Conservation (phyloP, 2,888 invertebrate species). For the Dione juno region DNA sequence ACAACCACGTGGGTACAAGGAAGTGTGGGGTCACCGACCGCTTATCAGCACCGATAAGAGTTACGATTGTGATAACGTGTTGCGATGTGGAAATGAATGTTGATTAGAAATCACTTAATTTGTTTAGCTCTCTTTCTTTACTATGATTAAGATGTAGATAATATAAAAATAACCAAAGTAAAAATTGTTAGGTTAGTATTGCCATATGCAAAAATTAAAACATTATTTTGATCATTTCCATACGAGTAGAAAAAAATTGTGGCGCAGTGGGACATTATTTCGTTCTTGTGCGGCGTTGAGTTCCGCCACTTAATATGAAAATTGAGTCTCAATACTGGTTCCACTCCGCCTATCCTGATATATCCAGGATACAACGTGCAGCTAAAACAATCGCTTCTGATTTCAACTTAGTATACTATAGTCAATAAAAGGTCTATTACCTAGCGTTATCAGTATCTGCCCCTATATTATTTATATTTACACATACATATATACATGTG, state of each 20-base stretch:
- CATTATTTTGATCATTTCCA: too few species aligned
- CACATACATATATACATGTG: too few species aligned
- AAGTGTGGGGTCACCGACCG: slow-evolving; percentile 61
- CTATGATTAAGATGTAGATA: background rate
- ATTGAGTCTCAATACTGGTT: too few species aligned
- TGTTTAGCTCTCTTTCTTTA: background rate
- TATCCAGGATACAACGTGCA: too few species aligned
- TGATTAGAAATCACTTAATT: slow-evolving; percentile 23
- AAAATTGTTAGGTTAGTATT: background rate
- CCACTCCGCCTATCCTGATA: too few species aligned
- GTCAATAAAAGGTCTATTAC: background rate
- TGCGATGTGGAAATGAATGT: slow-evolving; percentile 39
- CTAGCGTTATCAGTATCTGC: background rate
- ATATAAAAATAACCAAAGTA: background rate
- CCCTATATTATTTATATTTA: background rate
- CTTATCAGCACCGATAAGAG: slow-evolving; percentile 69
- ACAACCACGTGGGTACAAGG: slow-evolving; percentile 49
- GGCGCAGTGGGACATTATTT: too few species aligned
- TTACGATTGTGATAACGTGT: slow-evolving; percentile 46
- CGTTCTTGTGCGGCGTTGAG: too few species aligned
- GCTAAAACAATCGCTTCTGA: too few species aligned
- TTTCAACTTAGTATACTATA: background rate
- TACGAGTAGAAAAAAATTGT: too few species aligned
- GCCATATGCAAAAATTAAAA: too few species aligned
- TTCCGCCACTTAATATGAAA: too few species aligned